Base-by-base conservation (phyloP, 2,888 invertebrate genomes). In the Tipula vernalis region DNA sequence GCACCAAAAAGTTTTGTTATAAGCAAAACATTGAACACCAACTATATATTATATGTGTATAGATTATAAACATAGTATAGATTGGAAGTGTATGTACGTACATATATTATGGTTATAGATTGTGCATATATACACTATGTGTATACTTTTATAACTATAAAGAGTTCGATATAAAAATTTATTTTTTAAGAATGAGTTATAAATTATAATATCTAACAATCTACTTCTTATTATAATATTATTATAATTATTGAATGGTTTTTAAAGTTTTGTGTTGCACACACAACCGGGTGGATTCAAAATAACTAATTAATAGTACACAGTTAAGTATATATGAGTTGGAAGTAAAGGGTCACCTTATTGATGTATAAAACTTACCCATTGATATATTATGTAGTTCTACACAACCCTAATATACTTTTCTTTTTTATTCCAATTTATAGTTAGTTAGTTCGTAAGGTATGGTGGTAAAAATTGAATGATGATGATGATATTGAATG, bases 1-100 rank as follows among this genome's bases (percentile, higher is more conserved):
- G 71, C 71, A 71, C 71, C 71, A 71, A 71, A 71, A 71, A 71
- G 71, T 71, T 71, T 71, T 71, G 84, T 84, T 84, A 41, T 84
- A 84, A 36, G 39, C 39, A 84, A 39, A 84, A 84, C 36, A 84
- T 39, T 84, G 36, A 41, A 84, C 84, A 84, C 84, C 84, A 84
- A 84, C 83, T 51, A 51, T 51, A 39, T 39, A 39, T 44, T 44
- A 44, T 44, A 28, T 28, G 47, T 47, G 13, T 47, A 57, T 57
- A 57, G 47, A 51, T 18, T 57, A 57, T 57, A 57, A 6, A 57
- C 47, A 28, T 28, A 51, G 47, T 57, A 71, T 71, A 71, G 71
- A 71, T 71, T 71, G 71, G 28, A 71, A 71, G 71, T 28, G 15
- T 57, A 71, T 71, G 10, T 71, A 71, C 10, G 12, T 57, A 57